phyloP scores from a whole-genome alignment of 2,888 invertebrate genomes.

The Caenorhabditis macrosperma region DNA sequence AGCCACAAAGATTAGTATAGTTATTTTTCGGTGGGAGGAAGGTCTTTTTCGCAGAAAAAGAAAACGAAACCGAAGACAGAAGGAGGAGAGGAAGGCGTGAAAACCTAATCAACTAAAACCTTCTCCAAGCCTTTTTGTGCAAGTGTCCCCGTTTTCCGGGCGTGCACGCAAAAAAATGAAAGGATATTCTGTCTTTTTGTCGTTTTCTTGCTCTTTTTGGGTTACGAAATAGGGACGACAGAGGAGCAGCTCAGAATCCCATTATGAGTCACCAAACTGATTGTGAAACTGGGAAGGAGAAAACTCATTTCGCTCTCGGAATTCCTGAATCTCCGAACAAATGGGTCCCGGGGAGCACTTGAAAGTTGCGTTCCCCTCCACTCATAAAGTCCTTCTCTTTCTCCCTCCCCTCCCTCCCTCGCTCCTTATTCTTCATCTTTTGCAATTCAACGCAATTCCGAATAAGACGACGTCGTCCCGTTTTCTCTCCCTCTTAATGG shows the following conservation, averaged over 20 bases:
- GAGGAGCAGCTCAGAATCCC: slow-evolving; percentile 19
- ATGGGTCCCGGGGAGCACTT: neutral
- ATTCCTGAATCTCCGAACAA: no score
- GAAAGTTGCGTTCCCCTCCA: neutral
- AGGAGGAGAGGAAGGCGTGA: slow-evolving; percentile 19
- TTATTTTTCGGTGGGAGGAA: neutral
- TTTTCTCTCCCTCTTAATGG: slow-evolving; percentile 34
- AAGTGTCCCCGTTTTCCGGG: neutral
- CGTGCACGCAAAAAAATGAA: neutral
- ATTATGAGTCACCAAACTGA: slow-evolving; percentile 17
- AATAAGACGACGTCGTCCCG: slow-evolving; percentile 9
- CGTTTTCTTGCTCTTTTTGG: neutral
- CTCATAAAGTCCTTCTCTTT: neutral
- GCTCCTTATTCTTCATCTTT: slow-evolving; percentile 13
- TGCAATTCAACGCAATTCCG: slow-evolving; percentile 49
- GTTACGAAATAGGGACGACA: slow-evolving; percentile 3
- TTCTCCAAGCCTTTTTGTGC: neutral
- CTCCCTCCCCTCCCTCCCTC: neutral
- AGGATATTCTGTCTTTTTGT: neutral
- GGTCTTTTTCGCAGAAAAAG: neutral
- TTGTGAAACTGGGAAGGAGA: slow-evolving; percentile 9
- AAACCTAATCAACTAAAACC: slow-evolving; percentile 46
- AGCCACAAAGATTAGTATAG: neutral
- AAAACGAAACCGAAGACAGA: no score
- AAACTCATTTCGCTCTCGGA: neutral